These are phyloP conservation scores for Tetramorium bicarinatum DNA, from an alignment of 2,888 invertebrate species.

Conservation along the genomic window DNA sequence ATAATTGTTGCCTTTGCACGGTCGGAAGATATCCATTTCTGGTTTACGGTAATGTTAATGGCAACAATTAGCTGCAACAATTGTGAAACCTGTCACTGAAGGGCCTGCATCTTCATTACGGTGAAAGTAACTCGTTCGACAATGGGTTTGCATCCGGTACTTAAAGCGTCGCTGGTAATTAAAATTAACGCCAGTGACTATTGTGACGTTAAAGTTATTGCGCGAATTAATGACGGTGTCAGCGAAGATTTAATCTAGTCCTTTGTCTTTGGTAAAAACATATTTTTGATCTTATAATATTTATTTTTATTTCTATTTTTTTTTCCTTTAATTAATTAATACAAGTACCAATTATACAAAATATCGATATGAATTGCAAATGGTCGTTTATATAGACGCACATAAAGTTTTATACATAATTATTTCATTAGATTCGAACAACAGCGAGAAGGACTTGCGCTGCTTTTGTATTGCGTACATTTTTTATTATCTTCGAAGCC, in stretches of 20 bases:
- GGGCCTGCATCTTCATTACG: slow-evolving; percentile 18
- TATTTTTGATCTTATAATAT: background rate
- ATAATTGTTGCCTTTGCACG: background rate
- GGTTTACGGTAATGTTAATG: background rate
- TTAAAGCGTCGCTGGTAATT: background rate
- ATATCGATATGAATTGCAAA: background rate
- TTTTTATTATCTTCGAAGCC: background rate
- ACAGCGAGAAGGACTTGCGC: background rate
- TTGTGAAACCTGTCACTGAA: slow-evolving; percentile 8
- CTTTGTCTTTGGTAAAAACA: background rate
- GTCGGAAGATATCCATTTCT: background rate
- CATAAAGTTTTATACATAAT: slow-evolving; percentile 11
- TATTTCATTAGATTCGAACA: background rate
- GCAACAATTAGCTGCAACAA: background rate
- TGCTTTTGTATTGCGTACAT: background rate
- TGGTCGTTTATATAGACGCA: background rate
- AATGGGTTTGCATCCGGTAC: slow-evolving; percentile 3
- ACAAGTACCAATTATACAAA: background rate
- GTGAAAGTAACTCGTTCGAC: background rate
- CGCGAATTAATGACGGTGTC: background rate
- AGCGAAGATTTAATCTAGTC: background rate
- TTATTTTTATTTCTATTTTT: background rate
- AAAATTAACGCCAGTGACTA: slow-evolving; percentile 1
- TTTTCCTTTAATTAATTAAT: background rate
- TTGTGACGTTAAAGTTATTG: background rate